Percentiles rank a stretch among this genome's conserved stretches.
Conservation (phyloP, 2,888 invertebrate species). For the Trichogramma evanescens region DNA sequence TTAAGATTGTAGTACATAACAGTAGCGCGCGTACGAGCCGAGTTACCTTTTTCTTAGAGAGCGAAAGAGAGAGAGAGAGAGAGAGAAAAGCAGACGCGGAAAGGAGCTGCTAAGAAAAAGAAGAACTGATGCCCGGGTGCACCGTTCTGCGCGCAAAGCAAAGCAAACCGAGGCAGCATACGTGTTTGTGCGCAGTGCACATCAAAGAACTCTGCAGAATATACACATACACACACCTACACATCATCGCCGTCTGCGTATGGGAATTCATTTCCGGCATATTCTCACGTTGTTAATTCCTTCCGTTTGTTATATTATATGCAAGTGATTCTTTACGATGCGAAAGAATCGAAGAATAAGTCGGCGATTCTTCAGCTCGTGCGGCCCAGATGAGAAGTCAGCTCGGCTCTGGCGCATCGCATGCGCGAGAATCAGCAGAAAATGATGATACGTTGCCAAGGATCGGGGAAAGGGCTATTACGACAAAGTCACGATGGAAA, state of each 20-base stretch:
- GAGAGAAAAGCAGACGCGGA: background rate
- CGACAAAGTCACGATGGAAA: no score
- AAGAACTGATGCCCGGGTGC: background rate
- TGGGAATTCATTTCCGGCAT: conserved; percentile 38
- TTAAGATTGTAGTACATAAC: background rate
- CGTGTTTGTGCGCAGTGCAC: no score
- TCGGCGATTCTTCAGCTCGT: background rate
- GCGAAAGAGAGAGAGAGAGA: conserved; percentile 20
- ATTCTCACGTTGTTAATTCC: conserved; percentile 34
- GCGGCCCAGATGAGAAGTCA: background rate
- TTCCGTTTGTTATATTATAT: background rate
- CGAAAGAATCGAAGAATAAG: background rate
- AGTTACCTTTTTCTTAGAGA: conserved; percentile 3
- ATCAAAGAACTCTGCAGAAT: no score
- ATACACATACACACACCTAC: no score
- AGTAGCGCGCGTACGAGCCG: conserved; percentile 7
- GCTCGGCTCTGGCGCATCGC: no score
- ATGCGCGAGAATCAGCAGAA: background rate
- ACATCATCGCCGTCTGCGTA: conserved; percentile 14
- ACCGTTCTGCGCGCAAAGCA: background rate
- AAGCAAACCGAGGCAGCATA: no score
- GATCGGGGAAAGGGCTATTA: background rate
- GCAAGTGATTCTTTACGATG: no score
- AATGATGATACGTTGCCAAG: background rate
- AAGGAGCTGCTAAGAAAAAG: background rate